These are phyloP conservation scores for Microplitis manilae DNA, from an alignment of 2,888 invertebrate genomes.

Conservation along the genomic window DNA sequence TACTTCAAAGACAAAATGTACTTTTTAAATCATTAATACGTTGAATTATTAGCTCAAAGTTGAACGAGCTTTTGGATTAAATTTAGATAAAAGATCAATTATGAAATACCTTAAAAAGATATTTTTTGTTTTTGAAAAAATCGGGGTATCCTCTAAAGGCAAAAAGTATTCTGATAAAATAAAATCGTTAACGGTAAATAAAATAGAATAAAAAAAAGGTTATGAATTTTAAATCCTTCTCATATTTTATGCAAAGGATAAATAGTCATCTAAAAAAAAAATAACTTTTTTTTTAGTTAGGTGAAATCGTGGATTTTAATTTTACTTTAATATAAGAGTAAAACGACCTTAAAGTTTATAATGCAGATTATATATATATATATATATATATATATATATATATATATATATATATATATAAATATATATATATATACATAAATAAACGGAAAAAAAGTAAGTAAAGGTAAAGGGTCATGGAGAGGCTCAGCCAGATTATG, in stretches of 20 bases:
- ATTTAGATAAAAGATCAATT: no score
- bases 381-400: not conserved
- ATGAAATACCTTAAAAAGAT: no score
- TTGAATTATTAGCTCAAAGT: no score
- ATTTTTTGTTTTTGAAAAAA: no score
- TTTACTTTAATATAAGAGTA: slow-evolving; percentile 18
- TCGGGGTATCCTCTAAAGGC: no score
- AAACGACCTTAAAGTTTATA: slow-evolving; percentile 13
- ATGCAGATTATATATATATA: slow-evolving; percentile 15
- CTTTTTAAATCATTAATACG: no score
- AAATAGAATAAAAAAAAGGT: not conserved
- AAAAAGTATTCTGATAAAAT: no score
- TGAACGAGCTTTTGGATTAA: no score
- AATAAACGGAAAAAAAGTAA: slow-evolving; percentile 17
- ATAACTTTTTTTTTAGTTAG: not conserved
- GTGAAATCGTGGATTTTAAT: slow-evolving; percentile 24
- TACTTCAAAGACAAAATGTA: no score
- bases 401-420: no score
- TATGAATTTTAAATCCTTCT: not conserved
- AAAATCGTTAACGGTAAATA: no score
- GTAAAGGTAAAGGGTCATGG: slow-evolving; percentile 36
- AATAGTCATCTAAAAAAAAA: not conserved
- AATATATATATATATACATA: not conserved
- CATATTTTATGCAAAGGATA: not conserved
- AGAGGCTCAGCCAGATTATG: slow-evolving; percentile 49